Base-by-base conservation (phyloP, 2,797 vertebrate genomes). In the Ctenopoma multispine region DNA sequence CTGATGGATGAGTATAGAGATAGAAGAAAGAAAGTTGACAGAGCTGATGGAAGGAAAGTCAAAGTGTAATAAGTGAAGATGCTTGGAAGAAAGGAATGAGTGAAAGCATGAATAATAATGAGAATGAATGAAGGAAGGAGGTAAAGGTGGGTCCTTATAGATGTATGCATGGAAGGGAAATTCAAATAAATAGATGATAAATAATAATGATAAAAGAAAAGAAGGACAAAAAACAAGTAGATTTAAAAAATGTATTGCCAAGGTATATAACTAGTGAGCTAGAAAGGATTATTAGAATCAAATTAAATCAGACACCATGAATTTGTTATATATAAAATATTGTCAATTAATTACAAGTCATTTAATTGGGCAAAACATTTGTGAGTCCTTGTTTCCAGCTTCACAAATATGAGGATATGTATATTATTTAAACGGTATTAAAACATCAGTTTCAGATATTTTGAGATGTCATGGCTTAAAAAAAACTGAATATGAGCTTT, bases 221-320 rank as follows among this genome's bases (percentile, higher is more conserved):
- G 38, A 0, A 23, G 20, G 0, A n/a, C 6, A 34, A 12, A 23
- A 7, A 27, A 1, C 0, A n/a, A 17, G 14, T 38, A 2, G 0
- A 43, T 43, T 43, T 17, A 38, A 38, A 38, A 38, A 18, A 18
- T 34, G 4, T 13, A 6, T 17, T 51, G 7, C 11, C 47, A 51
- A 9, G 2, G 14, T 29, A 24, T 24, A 27, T 50, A 38, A 23
- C 20, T 36, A 12, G 9, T 7, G 20, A 3, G n/a, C n/a, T 20
- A 44, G 24, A 50, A 14, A 24, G 20, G 21, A 5, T 38, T 11
- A 27, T 11, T 17, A 29, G 3, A 57, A 18, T 18, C 14, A 44
- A 50, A 17, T 6, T 14, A 60, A 41, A 51, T 54, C 1, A 24
- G 24, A 2, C n/a, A n/a, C n/a, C n/a, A 23, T 17, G 23, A 2